Percentiles rank a stretch among this genome's conserved stretches.
These are phyloP conservation scores for Empidonax traillii DNA, from an alignment of 2,113 vertebrate genomes.

Conservation along the genomic window DNA sequence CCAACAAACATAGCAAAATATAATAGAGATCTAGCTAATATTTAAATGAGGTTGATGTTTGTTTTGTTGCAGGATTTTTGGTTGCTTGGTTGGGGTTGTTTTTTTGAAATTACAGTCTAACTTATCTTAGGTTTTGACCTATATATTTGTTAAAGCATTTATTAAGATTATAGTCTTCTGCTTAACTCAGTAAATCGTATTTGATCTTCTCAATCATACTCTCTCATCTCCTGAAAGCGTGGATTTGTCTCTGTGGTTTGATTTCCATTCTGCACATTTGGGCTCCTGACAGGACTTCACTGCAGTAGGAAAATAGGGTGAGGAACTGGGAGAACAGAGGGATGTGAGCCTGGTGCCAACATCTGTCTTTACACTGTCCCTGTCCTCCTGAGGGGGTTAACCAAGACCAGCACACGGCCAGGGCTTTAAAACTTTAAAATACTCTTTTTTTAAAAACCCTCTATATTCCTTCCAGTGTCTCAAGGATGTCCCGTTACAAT, in stretches of 20 bases:
- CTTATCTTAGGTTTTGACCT: neutral
- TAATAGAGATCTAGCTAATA: neutral
- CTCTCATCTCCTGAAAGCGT: neutral
- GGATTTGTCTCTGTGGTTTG: neutral
- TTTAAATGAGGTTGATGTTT: neutral
- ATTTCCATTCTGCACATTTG: neutral
- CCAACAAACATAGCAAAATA: neutral
- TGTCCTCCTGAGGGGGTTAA: neutral
- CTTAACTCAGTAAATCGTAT: neutral
- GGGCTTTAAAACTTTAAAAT: neutral
- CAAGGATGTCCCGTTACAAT: too few species aligned
- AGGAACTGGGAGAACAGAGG: neutral
- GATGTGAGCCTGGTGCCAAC: neutral
- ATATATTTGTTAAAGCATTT: neutral
- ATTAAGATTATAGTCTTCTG: neutral
- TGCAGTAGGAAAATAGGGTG: neutral
- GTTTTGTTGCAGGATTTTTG: neutral
- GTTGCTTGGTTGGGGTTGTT: rapidly evolving
- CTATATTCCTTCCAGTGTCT: neutral
- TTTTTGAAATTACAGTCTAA: neutral
- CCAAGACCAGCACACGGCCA: rapidly evolving
- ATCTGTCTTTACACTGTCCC: neutral
- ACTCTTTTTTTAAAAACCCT: neutral
- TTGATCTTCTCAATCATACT: neutral
- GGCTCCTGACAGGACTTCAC: neutral